Base-by-base conservation (phyloP, 1,140 invertebrate genomes). In the Drosophila burlai region DNA sequence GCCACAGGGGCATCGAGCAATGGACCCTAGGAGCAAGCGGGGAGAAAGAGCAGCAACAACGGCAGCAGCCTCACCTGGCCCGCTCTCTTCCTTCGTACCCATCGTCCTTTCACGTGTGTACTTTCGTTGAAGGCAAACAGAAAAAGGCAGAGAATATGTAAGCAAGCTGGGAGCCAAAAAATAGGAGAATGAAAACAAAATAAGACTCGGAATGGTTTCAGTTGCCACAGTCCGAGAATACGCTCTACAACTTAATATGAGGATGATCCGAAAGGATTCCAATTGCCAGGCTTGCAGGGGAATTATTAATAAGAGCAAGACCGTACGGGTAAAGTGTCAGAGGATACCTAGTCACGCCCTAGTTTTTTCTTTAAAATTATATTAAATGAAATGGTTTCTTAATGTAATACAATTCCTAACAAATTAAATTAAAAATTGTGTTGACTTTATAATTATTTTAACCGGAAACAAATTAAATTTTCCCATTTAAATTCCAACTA, bases 91-190 rank as follows among this genome's bases (percentile, higher is more conserved):
- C 34, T 47, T 8, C 34, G 16, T 40, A 4, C 31, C 31, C 24
- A 24, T 16, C 21, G 15, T 34, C 60, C 21, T 31, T 65, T 24
- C 46, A 34, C 59, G 52, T 58, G 65, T 71, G 52, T 58, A 21
- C 50, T n/a, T 73, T 66, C 54, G 62, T 66, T 60, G 73, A 78
- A 77, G 61, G 67, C 78, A 78, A 85, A 85, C 82, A 84, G 54
- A 54, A 76, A 83, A 72, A 61, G 55, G 58, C 49, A 62, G 38
- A 49, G 64, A 55, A 54, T 69, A 47, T 69, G 68, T 26, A 58
- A 68, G 52, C 18, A 36, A 58, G 31, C 47, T 55, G 31, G 15
- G 34, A 61, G 31, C 46, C 4, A 46, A 43, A 45, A 75, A 38
- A 54, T 24, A 38, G 3, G 43, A 18, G 9, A 50, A 50, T 29